Percentiles rank a stretch among this genome's conserved stretches.
These are phyloP conservation scores for Petaurus breviceps DNA, from an alignment of 2,113 vertebrate genomes.

Conservation along the genomic window DNA sequence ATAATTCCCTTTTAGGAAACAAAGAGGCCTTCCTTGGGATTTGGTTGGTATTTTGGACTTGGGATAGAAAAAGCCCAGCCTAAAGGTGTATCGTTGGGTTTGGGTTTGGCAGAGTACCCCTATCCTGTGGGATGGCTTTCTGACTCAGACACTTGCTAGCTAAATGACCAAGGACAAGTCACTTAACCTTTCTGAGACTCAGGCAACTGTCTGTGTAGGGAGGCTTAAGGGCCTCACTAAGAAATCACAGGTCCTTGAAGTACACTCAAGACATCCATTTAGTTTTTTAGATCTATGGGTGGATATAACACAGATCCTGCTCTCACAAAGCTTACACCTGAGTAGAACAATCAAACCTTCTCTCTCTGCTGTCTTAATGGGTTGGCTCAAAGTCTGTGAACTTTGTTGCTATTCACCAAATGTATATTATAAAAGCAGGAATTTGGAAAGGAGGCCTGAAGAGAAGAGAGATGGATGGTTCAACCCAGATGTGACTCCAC, in stretches of 20 bases:
- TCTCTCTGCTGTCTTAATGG: not conserved
- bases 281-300: not conserved
- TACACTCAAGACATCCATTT: not conserved
- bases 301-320: not conserved
- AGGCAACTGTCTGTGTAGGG: not conserved
- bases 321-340: not conserved
- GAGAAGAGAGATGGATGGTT: not conserved
- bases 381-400: not conserved
- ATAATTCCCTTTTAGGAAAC: not conserved
- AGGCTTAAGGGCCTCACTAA: not conserved
- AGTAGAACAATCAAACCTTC: not conserved
- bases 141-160: not conserved
- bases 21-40: not conserved
- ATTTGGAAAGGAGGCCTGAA: not conserved
- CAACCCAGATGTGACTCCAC: not conserved
- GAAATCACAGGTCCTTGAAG: not conserved
- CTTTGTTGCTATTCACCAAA: not conserved
- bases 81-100: not conserved
- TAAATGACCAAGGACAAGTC: too few relatives aligned
- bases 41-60: not conserved
- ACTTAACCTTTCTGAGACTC: not conserved
- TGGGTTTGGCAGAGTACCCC: not conserved
- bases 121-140: not conserved
- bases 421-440: not conserved
- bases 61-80: not conserved